Evolutionary conservation across 2,888 invertebrate species (phyloP).

Genomic region (Trachelus troglodyta): DNA sequence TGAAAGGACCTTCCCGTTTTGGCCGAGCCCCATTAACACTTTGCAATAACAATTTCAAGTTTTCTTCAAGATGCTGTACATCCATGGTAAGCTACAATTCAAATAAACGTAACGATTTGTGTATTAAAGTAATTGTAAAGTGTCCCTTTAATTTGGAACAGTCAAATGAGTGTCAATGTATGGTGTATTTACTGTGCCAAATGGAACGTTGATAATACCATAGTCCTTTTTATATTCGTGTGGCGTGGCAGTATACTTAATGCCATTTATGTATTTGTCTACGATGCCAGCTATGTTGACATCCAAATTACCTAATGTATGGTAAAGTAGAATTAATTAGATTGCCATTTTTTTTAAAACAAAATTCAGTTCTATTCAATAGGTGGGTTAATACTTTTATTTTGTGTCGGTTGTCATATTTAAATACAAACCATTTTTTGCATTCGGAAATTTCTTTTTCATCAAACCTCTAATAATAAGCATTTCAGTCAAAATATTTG

Average conservation of each 20-base stretch:
- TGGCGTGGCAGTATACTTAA: constrained; percentile 75
- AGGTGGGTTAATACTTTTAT: too few species aligned
- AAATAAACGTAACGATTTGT: not conserved
- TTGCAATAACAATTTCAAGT: constrained; percentile 74
- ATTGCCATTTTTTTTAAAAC: not conserved
- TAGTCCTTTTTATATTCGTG: constrained; percentile 80
- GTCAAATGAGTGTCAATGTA: too few species aligned
- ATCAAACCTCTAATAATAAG: constrained; percentile 81
- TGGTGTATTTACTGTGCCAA: constrained; percentile 76
- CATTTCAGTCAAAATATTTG: constrained; percentile 82
- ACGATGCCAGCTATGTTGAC: constrained; percentile 74
- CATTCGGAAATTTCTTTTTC: constrained; percentile 80
- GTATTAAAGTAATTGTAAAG: constrained; percentile 6
- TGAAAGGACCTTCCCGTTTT: constrained; percentile 76
- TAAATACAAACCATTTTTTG: constrained; percentile 60
- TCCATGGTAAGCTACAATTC: constrained; percentile 79
- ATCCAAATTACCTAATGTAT: constrained; percentile 74
- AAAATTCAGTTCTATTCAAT: too few species aligned
- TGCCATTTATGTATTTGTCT: constrained; percentile 75
- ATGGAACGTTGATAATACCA: constrained; percentile 74
- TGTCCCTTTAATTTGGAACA: not conserved
- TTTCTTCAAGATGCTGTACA: constrained; percentile 76
- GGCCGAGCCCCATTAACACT: constrained; percentile 76
- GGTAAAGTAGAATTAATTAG: not conserved
- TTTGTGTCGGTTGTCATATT: not conserved